phyloP scores from a whole-genome alignment of 2,797 vertebrate species.

The Monodelphis domestica region DNA sequence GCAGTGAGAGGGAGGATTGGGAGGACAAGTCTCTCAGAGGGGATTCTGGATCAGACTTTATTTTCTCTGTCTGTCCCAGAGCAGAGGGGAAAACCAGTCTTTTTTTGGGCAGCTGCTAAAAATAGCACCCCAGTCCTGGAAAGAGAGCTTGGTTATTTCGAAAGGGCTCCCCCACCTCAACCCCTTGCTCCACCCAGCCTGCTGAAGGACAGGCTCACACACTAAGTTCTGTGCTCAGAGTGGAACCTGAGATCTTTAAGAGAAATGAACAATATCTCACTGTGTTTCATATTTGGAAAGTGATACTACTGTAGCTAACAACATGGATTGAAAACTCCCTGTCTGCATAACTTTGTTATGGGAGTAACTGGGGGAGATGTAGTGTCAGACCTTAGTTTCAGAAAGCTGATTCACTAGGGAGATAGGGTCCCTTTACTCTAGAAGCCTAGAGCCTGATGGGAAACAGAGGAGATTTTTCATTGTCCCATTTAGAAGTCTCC shows the following conservation, averaged over 20 bases:
- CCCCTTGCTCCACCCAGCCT: background rate
- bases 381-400: background rate
- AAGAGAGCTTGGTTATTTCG: conserved; percentile 45
- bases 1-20: background rate
- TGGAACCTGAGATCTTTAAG: background rate
- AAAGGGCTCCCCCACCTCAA: background rate
- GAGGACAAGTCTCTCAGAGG: background rate
- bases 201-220: background rate
- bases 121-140: conserved; percentile 54
- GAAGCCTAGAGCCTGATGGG: background rate
- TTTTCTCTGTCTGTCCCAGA: conserved; percentile 62
- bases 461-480: background rate
- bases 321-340: rapidly evolving
- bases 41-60: background rate
- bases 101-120: conserved; percentile 63
- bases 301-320: background rate
- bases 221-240: background rate
- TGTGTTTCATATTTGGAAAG: background rate
- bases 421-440: background rate
- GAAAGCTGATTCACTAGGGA: background rate
- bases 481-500: background rate
- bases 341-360: background rate
- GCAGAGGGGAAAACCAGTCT: conserved; percentile 43
- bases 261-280: background rate
- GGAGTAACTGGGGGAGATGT: background rate